A percentile compares a stretch with the other conserved stretches of the same genome.
Evolutionary conservation across 2,113 vertebrate genomes (phyloP).

Genomic region (Ophiodon elongatus): DNA sequence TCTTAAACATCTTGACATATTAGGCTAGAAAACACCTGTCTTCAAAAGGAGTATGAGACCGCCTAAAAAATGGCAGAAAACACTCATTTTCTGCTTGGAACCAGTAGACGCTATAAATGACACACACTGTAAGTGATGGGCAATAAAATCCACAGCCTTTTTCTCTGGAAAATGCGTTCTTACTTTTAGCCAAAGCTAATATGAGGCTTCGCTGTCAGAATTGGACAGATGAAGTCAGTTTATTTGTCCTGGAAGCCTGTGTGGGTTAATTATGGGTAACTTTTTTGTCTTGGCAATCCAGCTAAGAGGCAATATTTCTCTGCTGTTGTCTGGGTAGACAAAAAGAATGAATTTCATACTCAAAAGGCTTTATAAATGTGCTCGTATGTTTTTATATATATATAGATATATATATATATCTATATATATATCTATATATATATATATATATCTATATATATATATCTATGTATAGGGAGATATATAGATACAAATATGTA

Average conservation of each 20-base stretch:
- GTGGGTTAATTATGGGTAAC: background rate
- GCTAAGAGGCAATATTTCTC: background rate
- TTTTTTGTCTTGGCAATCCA: background rate
- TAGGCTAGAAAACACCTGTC: background rate
- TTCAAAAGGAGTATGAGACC: background rate
- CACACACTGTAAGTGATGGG: background rate
- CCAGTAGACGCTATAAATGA: background rate
- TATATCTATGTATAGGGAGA: too few species aligned
- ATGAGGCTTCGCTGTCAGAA: background rate
- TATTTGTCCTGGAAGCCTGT: background rate
- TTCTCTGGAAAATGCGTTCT: background rate
- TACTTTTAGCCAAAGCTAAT: background rate
- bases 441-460: too few species aligned
- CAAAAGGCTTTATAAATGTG: background rate
- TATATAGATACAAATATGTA: too few species aligned
- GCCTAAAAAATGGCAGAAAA: background rate
- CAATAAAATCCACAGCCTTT: background rate
- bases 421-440: too few species aligned
- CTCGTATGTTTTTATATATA: too few species aligned
- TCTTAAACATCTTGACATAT: conserved; percentile 16
- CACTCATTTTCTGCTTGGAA: background rate
- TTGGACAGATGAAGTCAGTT: background rate
- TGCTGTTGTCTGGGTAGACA: background rate
- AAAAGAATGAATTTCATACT: background rate
- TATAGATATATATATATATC: background rate